Evolutionary conservation across 1,140 invertebrate genomes (phyloP), one percentile per base, ranked within the genome.

Genomic region (Zaprionus ghesquierei): DNA sequence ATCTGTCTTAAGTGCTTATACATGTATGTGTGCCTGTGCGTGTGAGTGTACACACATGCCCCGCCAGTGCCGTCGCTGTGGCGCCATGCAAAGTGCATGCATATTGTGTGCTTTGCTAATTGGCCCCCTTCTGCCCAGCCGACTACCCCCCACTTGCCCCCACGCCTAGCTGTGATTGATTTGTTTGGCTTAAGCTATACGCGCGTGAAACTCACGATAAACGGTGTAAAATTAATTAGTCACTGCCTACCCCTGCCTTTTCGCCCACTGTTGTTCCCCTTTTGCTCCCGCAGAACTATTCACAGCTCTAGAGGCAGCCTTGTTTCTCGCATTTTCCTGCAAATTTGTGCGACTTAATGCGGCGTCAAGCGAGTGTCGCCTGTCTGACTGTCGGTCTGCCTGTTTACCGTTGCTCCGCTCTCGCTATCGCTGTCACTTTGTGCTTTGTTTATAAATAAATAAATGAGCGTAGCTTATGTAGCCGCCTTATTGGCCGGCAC

Each of bases 201-300:
- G 72, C 73, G 72, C 68, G 76, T 72, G 80, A 72, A 85, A 81
- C 75, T 69, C 68, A 77, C 78, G 81, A 81, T 87, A 87, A 86
- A 87, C 82, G 82, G 82, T 86, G 82, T 87, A 75, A 86, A 86
- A 86, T 86, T 86, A 86, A 86, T 86, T 87, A 86, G 76, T 77
- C 78, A 77, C 72, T 62, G 72, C 44, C 66, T 41, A 15, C n/a
- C n/a, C n/a, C 5, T 2, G n/a, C n/a, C n/a, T n/a, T n/a, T n/a
- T n/a, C n/a, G n/a, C n/a, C n/a, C n/a, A n/a, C n/a, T n/a, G n/a
- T n/a, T n/a, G n/a, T 33, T 31, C 2, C 10, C 29, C 3, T 31
- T 9, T 29, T 0, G 0, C 29, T 12, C 29, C 10, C 29, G 15
- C 50, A 46, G 58, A 38, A 63, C 54, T 54, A 54, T 60, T 51